Percentiles rank a stretch among this genome's conserved stretches.
phyloP scores from a whole-genome alignment of 2,888 invertebrate species.

The Sminthurinus aureus region DNA sequence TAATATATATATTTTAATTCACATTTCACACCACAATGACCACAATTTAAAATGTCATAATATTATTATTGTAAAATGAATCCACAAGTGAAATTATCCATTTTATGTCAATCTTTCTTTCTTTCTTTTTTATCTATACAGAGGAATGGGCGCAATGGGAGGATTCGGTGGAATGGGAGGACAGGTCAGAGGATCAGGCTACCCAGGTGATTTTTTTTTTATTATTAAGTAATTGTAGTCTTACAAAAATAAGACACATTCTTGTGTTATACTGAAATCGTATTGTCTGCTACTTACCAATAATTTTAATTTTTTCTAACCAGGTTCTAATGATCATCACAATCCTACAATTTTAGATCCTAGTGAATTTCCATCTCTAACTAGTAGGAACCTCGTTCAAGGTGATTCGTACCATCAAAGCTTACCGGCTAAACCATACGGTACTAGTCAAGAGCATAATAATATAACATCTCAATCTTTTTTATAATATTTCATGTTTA shows the following conservation, averaged over 20 bases:
- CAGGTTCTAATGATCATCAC: slow-evolving; percentile 57
- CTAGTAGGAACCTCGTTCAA: slow-evolving; percentile 76
- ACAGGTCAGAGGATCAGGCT: slow-evolving; percentile 53
- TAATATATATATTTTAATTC: too few relatives aligned
- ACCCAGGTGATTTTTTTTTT: too few relatives aligned
- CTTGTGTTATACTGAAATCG: too few relatives aligned
- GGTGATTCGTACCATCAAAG: slow-evolving; percentile 58
- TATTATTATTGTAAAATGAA: too few relatives aligned
- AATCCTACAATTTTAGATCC: slow-evolving; percentile 87
- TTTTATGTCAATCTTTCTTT: neutral
- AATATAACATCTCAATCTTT: neutral
- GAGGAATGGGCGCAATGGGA: slow-evolving; percentile 50
- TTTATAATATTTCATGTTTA: too few relatives aligned
- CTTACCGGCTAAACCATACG: slow-evolving; percentile 58
- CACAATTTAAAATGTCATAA: too few relatives aligned
- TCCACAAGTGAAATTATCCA: too few relatives aligned
- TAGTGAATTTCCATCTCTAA: slow-evolving; percentile 91
- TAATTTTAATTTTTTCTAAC: too few relatives aligned
- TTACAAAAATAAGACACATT: too few relatives aligned
- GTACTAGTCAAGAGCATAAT: slow-evolving; percentile 16
- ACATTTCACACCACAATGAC: too few relatives aligned
- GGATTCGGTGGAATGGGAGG: slow-evolving; percentile 56
- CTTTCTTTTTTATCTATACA: slow-evolving; percentile 4
- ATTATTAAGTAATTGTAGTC: too few relatives aligned
- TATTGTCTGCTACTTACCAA: too few relatives aligned